Percentiles rank a stretch among this genome's conserved stretches.
Evolutionary conservation across 2,797 vertebrate genomes (phyloP).

Genomic region (Lagorchestes hirsutus): DNA sequence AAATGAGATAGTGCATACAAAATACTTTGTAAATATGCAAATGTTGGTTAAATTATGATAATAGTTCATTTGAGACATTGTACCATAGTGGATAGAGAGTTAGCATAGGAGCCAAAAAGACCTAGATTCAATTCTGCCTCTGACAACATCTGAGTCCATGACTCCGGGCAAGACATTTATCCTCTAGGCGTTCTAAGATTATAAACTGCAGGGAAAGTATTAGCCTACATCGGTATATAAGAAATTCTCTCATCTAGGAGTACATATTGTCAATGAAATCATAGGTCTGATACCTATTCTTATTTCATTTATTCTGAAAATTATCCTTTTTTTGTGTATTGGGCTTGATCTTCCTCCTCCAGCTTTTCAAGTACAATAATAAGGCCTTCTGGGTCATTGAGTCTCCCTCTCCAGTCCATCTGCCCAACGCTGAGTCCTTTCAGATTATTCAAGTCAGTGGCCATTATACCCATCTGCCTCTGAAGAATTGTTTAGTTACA

Average conservation of each 20-base stretch:
- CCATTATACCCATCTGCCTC: not conserved
- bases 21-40: not conserved
- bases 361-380: slow-evolving; percentile 6
- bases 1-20: not conserved
- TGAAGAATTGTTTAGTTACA: slow-evolving; percentile 18
- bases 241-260: not conserved
- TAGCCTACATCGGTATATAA: not conserved
- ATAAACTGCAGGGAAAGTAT: not conserved
- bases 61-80: not conserved
- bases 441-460: slow-evolving; percentile 26
- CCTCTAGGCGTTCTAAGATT: not conserved
- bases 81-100: not conserved
- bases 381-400: not conserved
- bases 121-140: not conserved
- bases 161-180: not conserved
- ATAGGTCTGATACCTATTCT: not conserved
- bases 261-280: not conserved
- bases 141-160: not conserved
- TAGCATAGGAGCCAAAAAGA: not conserved
- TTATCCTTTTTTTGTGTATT: slow-evolving; percentile 30
- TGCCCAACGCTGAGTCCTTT: not conserved
- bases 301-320: slow-evolving; percentile 14
- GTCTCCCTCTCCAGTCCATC: not conserved
- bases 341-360: not conserved
- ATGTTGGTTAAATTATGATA: not conserved